Evolutionary conservation across 2,797 vertebrate species (phyloP).

Genomic region (Siniperca obscura): DNA sequence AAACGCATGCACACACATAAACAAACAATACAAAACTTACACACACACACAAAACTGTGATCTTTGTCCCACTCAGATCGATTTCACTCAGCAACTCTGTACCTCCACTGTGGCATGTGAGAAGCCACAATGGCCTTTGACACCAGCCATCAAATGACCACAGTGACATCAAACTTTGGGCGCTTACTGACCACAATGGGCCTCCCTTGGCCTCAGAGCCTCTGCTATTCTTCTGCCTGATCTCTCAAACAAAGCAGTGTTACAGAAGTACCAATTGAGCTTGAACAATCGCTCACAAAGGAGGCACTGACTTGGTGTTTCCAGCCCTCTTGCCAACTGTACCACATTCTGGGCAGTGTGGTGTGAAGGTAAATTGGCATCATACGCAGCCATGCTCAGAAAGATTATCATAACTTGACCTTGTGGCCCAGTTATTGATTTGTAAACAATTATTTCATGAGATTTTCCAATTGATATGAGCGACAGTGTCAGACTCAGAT

Average conservation of each 20-base stretch:
- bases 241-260: slow-evolving; percentile 79
- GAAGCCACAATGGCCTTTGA: slow-evolving; percentile 72
- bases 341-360: slow-evolving; percentile 23
- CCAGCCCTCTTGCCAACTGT: slow-evolving; percentile 54
- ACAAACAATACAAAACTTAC: slow-evolving; percentile 50
- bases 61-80: slow-evolving; percentile 73
- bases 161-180: slow-evolving; percentile 65
- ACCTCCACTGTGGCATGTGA: slow-evolving; percentile 47
- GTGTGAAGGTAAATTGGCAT: slow-evolving; percentile 37
- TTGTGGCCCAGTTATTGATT: slow-evolving; percentile 15
- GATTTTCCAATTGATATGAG: neutral
- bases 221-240: slow-evolving; percentile 79
- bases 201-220: slow-evolving; percentile 72
- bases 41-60: slow-evolving; percentile 53
- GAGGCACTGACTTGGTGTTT: slow-evolving; percentile 69
- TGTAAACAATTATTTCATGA: neutral
- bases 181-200: slow-evolving; percentile 75
- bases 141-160: slow-evolving; percentile 55
- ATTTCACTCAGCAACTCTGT: slow-evolving; percentile 79
- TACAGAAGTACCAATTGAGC: slow-evolving; percentile 80
- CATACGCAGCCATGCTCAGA: neutral
- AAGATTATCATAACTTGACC: neutral
- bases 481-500: neutral
- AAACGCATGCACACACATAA: slow-evolving; percentile 22
- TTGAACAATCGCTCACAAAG: slow-evolving; percentile 81